Evolutionary conservation across 2,113 vertebrate species (phyloP), one percentile per base, ranked within the genome.

Genomic region (Ochotona curzoniae): DNA sequence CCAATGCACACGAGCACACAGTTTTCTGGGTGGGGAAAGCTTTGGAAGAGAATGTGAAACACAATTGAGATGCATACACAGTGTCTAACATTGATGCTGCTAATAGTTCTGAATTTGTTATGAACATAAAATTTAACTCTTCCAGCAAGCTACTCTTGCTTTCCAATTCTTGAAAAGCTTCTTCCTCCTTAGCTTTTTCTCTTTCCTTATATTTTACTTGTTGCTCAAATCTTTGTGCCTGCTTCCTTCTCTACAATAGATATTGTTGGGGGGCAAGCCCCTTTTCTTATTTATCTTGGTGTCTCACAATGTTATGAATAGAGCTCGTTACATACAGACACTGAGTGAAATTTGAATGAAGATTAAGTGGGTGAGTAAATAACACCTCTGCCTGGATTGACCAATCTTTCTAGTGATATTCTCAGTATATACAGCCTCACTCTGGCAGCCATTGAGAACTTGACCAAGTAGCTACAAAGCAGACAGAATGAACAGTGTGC

Each of bases 221-320:
- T 81, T 73, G 66, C 20, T 13, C 78, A 44, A 44, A 1, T 60
- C 64, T 91, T 26, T 81, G 28, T 89, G 12, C 76, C 17, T 86
- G 0, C 81, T 83, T 92, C 2, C 2, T 86, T 73, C 83, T 78
- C 8, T 70, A 44, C 38, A 44, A 44, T 44, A 66, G 57, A 57
- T 3, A n/a, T 70, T 9, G 78, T 83, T 75, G 20, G 78, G 38
- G 51, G n/a, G 18, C 13, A 85, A 83, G 21, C 75, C n/a, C 54
- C 8, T 66, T 80, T 60, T 71, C 30, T 92, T 85, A 67, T 12
- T 91, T 88, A 61, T 81, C 93, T 93, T 93, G 35, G 12, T 64
- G 61, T 66, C 38, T 44, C 32, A 18, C 4, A 91, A 14, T 5
- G 49, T 94, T 30, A 81, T 44, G 11, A 17, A 20, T 54, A 28